Percentiles rank a stretch among this genome's conserved stretches.
These are phyloP conservation scores for Hypselothyrea guttata DNA, from an alignment of 2,888 invertebrate species.

Conservation along the genomic window DNA sequence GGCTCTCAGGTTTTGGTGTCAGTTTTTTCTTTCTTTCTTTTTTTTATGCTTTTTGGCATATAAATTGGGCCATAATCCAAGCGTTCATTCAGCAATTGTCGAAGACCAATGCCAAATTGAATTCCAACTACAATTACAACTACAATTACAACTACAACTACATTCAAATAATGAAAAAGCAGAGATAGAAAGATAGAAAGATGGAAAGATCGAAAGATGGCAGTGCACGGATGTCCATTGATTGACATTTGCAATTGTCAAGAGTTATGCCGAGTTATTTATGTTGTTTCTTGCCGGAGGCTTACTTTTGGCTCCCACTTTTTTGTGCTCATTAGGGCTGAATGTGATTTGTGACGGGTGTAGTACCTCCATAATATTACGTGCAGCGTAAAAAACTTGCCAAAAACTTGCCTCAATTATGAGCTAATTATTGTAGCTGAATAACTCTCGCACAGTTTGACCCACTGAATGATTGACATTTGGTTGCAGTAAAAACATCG, in stretches of 20 bases:
- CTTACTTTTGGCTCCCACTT: slow-evolving; percentile 5
- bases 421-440: too few species aligned
- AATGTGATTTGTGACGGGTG: slow-evolving; percentile 17
- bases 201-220: too few species aligned
- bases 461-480: too few species aligned
- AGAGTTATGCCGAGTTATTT: slow-evolving; percentile 11
- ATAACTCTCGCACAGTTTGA: too few species aligned
- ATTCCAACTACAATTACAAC: too few species aligned
- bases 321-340: slow-evolving; percentile 24
- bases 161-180: too few species aligned
- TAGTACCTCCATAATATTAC: slow-evolving; percentile 7
- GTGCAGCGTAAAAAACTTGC: neutral
- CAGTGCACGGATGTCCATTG: too few species aligned
- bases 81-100: slow-evolving; percentile 27
- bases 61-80: slow-evolving; percentile 41
- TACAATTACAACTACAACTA: too few species aligned
- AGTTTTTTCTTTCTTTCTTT: too few species aligned
- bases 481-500: too few species aligned
- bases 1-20: slow-evolving; percentile 25
- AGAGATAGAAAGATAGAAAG: too few species aligned
- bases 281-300: slow-evolving; percentile 7
- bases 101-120: slow-evolving; percentile 4
- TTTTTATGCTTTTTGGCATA: slow-evolving; percentile 9
- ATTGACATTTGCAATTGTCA: slow-evolving; percentile 47
- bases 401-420: too few species aligned